These are phyloP conservation scores for Ranitomeya imitator DNA, from an alignment of 2,113 vertebrate genomes.

Conservation along the genomic window DNA sequence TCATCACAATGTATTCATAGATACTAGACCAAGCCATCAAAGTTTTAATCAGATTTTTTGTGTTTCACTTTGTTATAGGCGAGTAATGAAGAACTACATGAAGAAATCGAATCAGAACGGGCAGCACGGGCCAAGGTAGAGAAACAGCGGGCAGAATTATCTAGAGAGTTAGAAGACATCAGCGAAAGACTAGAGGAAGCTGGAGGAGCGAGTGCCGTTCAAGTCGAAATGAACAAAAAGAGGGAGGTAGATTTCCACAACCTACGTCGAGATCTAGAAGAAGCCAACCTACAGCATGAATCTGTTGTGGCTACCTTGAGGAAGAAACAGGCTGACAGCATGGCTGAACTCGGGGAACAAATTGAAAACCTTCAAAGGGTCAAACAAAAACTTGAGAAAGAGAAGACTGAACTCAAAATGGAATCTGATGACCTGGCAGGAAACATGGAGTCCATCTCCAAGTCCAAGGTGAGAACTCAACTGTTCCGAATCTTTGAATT, in stretches of 20 bases:
- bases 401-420: conserved; percentile 68
- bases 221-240: conserved; percentile 74
- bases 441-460: conserved; percentile 67
- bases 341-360: conserved; percentile 64
- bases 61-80: conserved; percentile 60
- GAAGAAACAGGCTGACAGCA: conserved; percentile 67
- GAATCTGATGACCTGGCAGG: conserved; percentile 69
- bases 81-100: conserved; percentile 73
- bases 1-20: too few species aligned
- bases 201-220: conserved; percentile 63
- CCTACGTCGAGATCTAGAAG: conserved; percentile 73
- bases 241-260: conserved; percentile 73
- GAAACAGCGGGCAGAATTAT: conserved; percentile 64
- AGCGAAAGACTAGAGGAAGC: conserved; percentile 67
- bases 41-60: not conserved
- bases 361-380: conserved; percentile 74
- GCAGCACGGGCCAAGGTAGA: conserved; percentile 61
- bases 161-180: conserved; percentile 69
- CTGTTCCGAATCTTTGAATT: too few species aligned
- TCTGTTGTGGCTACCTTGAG: conserved; percentile 61
- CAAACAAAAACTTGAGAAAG: conserved; percentile 70
- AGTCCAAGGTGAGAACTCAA: conserved; percentile 71
- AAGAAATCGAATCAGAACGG: conserved; percentile 68
- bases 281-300: conserved; percentile 76
- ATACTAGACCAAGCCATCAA: not conserved